Evolutionary conservation across 2,888 invertebrate species (phyloP).

Genomic region (Rapana venosa): DNA sequence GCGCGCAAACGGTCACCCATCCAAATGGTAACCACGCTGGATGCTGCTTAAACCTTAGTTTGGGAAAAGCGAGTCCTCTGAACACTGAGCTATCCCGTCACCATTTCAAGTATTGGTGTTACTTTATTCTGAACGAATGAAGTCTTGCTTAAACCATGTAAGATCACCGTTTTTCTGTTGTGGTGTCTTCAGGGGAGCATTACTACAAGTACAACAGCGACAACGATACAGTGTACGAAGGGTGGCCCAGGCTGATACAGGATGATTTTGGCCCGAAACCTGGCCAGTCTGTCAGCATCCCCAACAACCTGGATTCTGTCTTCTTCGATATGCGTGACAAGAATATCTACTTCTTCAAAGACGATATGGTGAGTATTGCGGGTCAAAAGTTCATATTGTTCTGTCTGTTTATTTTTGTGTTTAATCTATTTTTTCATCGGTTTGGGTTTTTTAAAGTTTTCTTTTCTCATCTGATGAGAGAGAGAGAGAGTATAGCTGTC

Average conservation of each 20-base stretch:
- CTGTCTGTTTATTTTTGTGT: neutral
- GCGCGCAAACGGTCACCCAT: no score
- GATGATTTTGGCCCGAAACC: conserved; percentile 72
- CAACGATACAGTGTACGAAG: conserved; percentile 68
- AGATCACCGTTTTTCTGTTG: no score
- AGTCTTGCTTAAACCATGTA: no score
- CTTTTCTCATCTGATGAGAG: neutral
- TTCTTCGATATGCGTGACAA: conserved; percentile 77
- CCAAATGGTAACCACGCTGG: no score
- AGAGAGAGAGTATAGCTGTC: neutral
- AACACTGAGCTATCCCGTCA: no score
- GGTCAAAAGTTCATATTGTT: neutral
- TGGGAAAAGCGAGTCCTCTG: no score
- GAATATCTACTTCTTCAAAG: conserved; percentile 78
- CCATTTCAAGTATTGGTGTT: no score
- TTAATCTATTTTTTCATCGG: neutral
- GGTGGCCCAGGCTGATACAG: conserved; percentile 73
- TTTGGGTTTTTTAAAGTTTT: neutral
- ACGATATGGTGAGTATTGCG: conserved; percentile 65
- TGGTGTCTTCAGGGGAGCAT: conserved; percentile 65
- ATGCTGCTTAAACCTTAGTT: no score
- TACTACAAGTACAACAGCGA: conserved; percentile 76
- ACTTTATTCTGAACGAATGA: no score
- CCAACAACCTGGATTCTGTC: conserved; percentile 75
- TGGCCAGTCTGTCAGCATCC: conserved; percentile 67